Percentiles rank a stretch among this genome's conserved stretches.
Evolutionary conservation across 1,140 invertebrate species (phyloP).

Genomic region (Amyelois transitella): DNA sequence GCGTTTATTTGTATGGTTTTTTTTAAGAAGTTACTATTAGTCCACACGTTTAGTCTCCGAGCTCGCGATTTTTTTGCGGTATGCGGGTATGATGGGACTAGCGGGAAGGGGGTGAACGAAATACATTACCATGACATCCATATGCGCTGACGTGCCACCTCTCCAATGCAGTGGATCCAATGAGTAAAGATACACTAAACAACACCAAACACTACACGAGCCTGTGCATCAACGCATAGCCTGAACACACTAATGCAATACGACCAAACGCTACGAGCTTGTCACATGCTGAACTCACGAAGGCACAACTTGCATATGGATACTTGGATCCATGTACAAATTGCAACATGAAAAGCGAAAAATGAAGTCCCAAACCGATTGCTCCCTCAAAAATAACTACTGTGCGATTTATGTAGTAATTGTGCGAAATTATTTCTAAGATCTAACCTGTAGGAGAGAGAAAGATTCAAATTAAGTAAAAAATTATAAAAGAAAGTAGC

Average conservation of each 20-base stretch:
- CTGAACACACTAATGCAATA: conserved; percentile 69
- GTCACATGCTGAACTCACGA: conserved; percentile 65
- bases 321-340: conserved; percentile 61
- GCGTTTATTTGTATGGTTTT: conserved; percentile 29
- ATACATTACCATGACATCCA: conserved; percentile 69
- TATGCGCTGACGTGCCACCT: conserved; percentile 66
- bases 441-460: conserved; percentile 53
- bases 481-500: conserved; percentile 33
- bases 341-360: conserved; percentile 56
- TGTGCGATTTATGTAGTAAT: conserved; percentile 60
- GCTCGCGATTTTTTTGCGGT: conserved; percentile 40
- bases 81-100: conserved; percentile 55
- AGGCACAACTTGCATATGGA: conserved; percentile 63
- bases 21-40: conserved; percentile 41
- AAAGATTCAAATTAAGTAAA: conserved; percentile 28
- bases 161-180: conserved; percentile 69
- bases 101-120: conserved; percentile 54
- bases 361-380: conserved; percentile 63
- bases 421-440: conserved; percentile 61
- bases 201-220: conserved; percentile 73
- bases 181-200: conserved; percentile 57
- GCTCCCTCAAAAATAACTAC: conserved; percentile 68
- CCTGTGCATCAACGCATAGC: conserved; percentile 66
- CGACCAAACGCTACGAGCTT: conserved; percentile 69
- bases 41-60: conserved; percentile 55